Evolutionary conservation across 2,888 invertebrate genomes (phyloP).

Genomic region (Rosalia funebris): DNA sequence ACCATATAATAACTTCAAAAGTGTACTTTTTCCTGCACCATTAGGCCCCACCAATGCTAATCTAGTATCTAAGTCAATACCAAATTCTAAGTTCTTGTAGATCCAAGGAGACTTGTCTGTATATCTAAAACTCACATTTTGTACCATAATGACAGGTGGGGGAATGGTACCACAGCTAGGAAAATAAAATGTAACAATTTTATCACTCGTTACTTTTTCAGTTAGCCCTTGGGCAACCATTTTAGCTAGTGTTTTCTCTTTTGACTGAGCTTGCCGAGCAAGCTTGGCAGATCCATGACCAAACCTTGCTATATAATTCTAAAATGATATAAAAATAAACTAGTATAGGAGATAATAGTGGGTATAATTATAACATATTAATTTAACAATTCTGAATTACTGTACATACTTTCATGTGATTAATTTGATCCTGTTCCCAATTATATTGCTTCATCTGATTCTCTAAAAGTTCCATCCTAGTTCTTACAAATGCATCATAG

Average conservation of each 20-base stretch:
- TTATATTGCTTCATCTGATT: slow-evolving; percentile 99
- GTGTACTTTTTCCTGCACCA: slow-evolving; percentile 98
- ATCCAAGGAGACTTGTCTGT: slow-evolving; percentile 87
- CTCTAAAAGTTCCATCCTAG: slow-evolving; percentile 92
- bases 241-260: slow-evolving; percentile 98
- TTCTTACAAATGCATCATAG: slow-evolving; percentile 96
- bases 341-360: no score
- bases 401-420: slow-evolving; percentile 92
- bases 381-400: not conserved
- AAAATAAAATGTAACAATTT: slow-evolving; percentile 94
- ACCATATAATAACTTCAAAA: slow-evolving; percentile 94
- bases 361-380: not conserved
- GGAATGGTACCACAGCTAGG: slow-evolving; percentile 95
- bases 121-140: slow-evolving; percentile 97
- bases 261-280: slow-evolving; percentile 98
- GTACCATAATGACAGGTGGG: slow-evolving; percentile 99
- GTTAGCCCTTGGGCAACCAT: slow-evolving; percentile 99
- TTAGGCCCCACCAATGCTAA: slow-evolving; percentile 97
- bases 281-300: slow-evolving; percentile 99
- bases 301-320: slow-evolving; percentile 98
- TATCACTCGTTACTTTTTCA: slow-evolving; percentile 92
- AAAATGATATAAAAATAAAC: slow-evolving; percentile 47
- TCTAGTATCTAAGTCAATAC: slow-evolving; percentile 96
- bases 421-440: slow-evolving; percentile 99
- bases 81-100: slow-evolving; percentile 97